Evolutionary conservation across 2,888 invertebrate species (phyloP), one percentile per base, ranked within the genome.

Genomic region (Neoascia interrupta): DNA sequence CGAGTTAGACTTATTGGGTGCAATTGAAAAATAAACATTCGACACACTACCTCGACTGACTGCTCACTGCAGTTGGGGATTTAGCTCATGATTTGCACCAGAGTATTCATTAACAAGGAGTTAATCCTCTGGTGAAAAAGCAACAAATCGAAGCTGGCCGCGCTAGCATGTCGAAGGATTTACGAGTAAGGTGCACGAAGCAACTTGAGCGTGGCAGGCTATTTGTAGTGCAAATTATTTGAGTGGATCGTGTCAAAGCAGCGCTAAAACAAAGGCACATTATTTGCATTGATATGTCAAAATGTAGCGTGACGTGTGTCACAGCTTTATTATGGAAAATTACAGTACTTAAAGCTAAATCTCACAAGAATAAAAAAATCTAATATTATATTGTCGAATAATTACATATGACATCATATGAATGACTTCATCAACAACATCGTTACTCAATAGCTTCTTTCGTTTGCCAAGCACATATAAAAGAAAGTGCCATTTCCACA

Each of bases 1-100:
- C 21, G 54, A 61, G 41, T 74, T 61, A 61, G 15, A 68, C 34
- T 68, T 74, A 74, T 74, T 49, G 60, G 54, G 41, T 74, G 74
- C 68, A 74, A 68, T 74, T 68, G 68, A 68, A 68, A 49, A 68
- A 68, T 68, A 47, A 69, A 41, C 41, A 26, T 15, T 39, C 15
- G 21, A 19, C 51, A 60, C 43, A 58, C 51, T 28, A 53, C 13
- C n/a, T 15, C 19, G n/a, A n/a, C n/a, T n/a, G n/a, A n/a, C 0
- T 11, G 2, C 19, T 6, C 4, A 3, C 5, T 23, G 18, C 18
- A 39, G 10, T 26, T 34, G 36, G 18, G 28, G 39, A 18, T 13
- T 18, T 19, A n/a, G 28, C n/a, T 45, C 43, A 58, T 47, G 16
- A 60, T 26, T 60, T 23, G 34, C 13, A 8, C 26, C 23, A 31